These are phyloP conservation scores for Camponotus floridanus DNA, from an alignment of 1,140 invertebrate species.

Conservation along the genomic window DNA sequence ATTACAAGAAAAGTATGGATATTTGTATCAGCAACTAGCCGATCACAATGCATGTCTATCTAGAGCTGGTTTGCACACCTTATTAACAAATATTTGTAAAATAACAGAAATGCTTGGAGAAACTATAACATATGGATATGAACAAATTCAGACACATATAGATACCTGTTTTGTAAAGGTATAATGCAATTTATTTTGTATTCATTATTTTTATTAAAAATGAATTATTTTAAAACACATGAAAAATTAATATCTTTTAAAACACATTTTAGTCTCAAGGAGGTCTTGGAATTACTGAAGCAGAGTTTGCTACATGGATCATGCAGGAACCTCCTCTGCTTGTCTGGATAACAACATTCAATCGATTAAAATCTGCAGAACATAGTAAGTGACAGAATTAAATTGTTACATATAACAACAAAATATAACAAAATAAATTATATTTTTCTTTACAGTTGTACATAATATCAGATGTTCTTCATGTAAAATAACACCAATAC, in stretches of 20 bases:
- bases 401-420: background rate
- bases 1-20: constrained; percentile 88
- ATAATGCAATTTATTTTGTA: constrained; percentile 48
- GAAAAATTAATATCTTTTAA: constrained; percentile 9
- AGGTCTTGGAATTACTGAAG: constrained; percentile 86
- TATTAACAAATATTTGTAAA: constrained; percentile 86
- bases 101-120: constrained; percentile 87
- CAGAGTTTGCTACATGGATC: constrained; percentile 87
- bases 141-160: constrained; percentile 86
- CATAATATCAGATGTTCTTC: constrained; percentile 88
- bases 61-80: constrained; percentile 84
- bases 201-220: background rate
- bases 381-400: constrained; percentile 81
- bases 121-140: constrained; percentile 86
- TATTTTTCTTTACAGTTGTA: constrained; percentile 82
- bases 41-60: constrained; percentile 88
- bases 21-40: constrained; percentile 87
- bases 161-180: constrained; percentile 87
- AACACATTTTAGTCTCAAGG: constrained; percentile 82
- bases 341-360: constrained; percentile 88
- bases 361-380: constrained; percentile 87
- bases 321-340: constrained; percentile 88
- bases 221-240: background rate
- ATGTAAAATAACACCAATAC: constrained; percentile 87
- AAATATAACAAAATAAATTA: constrained; percentile 3